A percentile compares a stretch with the other conserved stretches of the same genome.
phyloP scores from a whole-genome alignment of 2,113 vertebrate genomes.

The Xerus inauris region DNA sequence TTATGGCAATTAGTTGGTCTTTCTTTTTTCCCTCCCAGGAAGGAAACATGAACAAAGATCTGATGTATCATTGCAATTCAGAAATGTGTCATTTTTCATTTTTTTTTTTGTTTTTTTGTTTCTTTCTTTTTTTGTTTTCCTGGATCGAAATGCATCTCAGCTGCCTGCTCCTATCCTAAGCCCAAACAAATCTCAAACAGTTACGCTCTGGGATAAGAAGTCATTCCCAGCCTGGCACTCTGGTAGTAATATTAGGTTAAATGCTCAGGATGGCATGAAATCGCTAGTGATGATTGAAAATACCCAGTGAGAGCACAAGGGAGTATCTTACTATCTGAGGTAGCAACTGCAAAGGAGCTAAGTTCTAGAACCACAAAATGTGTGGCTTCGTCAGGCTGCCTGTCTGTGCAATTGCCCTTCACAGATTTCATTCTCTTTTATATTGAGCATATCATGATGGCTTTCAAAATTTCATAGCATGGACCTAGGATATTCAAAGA shows the following conservation, averaged over 20 bases:
- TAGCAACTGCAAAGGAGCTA: background rate
- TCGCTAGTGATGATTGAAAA: constrained; percentile 50
- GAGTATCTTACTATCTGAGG: background rate
- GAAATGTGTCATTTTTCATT: constrained; percentile 65
- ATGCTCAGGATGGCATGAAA: constrained; percentile 49
- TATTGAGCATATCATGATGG: background rate
- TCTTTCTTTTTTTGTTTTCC: too few species aligned
- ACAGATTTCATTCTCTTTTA: constrained; percentile 6
- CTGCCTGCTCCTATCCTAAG: background rate
- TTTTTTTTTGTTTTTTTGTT: too few species aligned
- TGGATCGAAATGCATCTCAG: constrained; percentile 54
- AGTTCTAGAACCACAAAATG: background rate
- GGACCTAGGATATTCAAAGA: background rate
- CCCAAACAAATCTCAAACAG: constrained; percentile 9
- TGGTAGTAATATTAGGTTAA: background rate
- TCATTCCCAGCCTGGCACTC: background rate
- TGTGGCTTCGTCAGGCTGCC: background rate
- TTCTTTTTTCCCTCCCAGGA: constrained; percentile 66
- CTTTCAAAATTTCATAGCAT: constrained; percentile 26
- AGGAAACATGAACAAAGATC: constrained; percentile 69
- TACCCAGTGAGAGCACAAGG: background rate
- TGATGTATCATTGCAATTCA: constrained; percentile 75
- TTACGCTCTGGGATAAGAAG: background rate
- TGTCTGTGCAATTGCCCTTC: background rate
- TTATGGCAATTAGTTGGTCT: constrained; percentile 76